Evolutionary conservation across 1,140 invertebrate genomes (phyloP).

Genomic region (Cepaea nemoralis): DNA sequence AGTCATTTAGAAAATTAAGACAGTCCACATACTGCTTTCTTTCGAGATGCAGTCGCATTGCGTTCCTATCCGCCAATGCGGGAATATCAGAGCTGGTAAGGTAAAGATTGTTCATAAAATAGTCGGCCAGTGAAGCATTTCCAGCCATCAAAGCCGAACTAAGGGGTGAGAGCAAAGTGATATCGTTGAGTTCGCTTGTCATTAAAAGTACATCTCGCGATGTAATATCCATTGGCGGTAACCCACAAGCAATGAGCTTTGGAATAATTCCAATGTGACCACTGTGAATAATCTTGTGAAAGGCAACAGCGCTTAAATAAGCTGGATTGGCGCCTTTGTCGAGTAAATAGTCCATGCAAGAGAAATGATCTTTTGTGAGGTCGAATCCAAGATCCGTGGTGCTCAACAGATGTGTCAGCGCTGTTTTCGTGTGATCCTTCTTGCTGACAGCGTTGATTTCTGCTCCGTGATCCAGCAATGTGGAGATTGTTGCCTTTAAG

Average conservation of each 20-base stretch:
- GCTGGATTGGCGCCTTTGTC: neutral
- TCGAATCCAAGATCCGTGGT: neutral
- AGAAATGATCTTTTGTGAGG: neutral
- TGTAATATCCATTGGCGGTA: neutral
- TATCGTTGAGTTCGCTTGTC: neutral
- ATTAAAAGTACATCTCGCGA: neutral
- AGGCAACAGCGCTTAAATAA: neutral
- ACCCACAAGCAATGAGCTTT: neutral
- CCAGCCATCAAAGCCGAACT: neutral
- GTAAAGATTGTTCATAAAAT: neutral
- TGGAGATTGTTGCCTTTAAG: neutral
- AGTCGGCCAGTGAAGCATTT: neutral
- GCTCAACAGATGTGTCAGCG: neutral
- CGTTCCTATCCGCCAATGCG: neutral
- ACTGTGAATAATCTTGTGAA: neutral
- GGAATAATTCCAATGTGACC: neutral
- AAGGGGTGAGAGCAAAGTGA: neutral
- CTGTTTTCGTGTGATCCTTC: neutral
- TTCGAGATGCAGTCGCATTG: neutral
- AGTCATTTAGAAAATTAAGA: neutral
- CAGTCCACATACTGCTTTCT: neutral
- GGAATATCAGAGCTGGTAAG: neutral
- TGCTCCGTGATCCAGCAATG: too few species aligned
- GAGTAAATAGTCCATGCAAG: neutral
- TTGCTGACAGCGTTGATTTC: neutral